Conservation (phyloP, 2,113 vertebrate genomes). For the Eonycteris spelaea region DNA sequence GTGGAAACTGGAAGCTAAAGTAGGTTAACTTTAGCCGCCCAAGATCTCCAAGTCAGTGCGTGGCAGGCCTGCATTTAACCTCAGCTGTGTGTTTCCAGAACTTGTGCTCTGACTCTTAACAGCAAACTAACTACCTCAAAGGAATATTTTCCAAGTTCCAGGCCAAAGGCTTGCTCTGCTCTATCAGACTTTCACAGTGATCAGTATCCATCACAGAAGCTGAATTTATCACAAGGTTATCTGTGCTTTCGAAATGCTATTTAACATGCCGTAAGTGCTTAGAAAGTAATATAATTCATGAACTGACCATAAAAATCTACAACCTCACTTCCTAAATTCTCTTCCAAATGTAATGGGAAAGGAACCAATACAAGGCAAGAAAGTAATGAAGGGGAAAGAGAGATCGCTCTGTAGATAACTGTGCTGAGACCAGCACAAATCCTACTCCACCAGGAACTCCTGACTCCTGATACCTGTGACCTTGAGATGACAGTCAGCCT, state of each 20-base stretch:
- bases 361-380: background rate
- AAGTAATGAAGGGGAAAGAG: background rate
- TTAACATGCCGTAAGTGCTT: background rate
- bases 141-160: background rate
- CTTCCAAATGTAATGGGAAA: slow-evolving; percentile 21
- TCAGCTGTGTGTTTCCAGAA: background rate
- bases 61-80: background rate
- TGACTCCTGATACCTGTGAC: background rate
- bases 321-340: background rate
- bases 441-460: no score
- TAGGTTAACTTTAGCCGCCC: background rate
- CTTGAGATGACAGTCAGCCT: background rate
- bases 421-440: background rate
- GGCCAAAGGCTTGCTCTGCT: background rate
- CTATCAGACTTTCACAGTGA: background rate
- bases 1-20: background rate
- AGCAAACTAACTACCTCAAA: background rate
- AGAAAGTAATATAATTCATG: background rate
- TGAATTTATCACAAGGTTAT: background rate
- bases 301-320: background rate
- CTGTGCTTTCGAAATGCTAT: background rate
- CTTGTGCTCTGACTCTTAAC: background rate
- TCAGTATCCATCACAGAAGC: background rate
- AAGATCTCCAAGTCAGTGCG: background rate
- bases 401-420: background rate